Conservation (phyloP, 2,888 invertebrate species). For the Odontocerum albicorne region DNA sequence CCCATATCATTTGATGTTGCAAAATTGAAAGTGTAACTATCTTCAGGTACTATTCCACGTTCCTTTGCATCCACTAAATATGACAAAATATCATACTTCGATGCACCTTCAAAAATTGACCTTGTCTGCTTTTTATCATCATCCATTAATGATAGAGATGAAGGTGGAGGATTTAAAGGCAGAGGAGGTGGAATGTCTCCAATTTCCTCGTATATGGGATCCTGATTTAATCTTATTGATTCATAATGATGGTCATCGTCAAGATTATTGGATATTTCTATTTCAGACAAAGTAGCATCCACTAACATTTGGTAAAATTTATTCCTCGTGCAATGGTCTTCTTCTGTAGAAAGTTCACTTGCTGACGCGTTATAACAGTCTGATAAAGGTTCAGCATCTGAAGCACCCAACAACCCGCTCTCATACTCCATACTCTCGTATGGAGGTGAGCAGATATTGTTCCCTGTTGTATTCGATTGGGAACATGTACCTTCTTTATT, state of each 20-base stretch:
- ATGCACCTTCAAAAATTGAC: conserved; percentile 78
- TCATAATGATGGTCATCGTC: conserved; percentile 74
- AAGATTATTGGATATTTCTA: conserved; percentile 62
- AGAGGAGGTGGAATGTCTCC: conserved; percentile 76
- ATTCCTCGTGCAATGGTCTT: conserved; percentile 65
- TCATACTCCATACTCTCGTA: conserved; percentile 76
- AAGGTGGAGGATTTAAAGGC: conserved; percentile 76
- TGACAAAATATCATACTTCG: conserved; percentile 87
- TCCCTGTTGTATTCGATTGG: conserved; percentile 51
- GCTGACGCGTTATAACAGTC: conserved; percentile 74
- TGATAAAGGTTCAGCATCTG: conserved; percentile 61
- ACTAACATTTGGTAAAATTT: conserved; percentile 75
- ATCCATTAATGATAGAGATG: conserved; percentile 65
- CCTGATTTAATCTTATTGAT: conserved; percentile 65
- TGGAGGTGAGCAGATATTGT: conserved; percentile 67
- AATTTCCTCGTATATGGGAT: conserved; percentile 80
- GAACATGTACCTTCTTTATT: conserved; percentile 27
- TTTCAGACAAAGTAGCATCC: conserved; percentile 69
- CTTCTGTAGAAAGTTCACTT: conserved; percentile 65
- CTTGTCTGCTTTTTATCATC: conserved; percentile 72
- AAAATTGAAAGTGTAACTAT: conserved; percentile 67
- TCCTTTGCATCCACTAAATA: conserved; percentile 87
- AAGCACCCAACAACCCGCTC: conserved; percentile 56
- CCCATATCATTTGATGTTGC: conserved; percentile 56
- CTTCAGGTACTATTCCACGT: conserved; percentile 70